phyloP scores from a whole-genome alignment of 2,888 invertebrate genomes.

The Adelphocoris suturalis region DNA sequence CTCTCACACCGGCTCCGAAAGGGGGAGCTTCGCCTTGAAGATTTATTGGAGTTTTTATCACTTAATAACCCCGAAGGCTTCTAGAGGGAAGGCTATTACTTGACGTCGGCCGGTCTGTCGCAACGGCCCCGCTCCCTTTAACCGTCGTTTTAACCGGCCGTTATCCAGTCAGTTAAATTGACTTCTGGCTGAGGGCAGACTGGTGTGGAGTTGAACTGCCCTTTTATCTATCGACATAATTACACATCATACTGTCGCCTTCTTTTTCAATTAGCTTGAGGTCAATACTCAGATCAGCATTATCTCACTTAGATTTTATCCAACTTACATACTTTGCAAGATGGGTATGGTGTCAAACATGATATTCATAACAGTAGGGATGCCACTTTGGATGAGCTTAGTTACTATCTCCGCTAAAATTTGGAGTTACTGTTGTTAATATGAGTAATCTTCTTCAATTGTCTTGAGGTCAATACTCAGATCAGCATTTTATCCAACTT shows the following conservation, averaged over 20 bases:
- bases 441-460: no score
- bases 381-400: no score
- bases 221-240: conserved; percentile 27
- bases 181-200: conserved; percentile 3
- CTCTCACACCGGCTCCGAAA: background rate
- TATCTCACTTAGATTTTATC: no score
- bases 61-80: conserved; percentile 71
- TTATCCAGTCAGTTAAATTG: conserved; percentile 13
- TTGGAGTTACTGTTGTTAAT: no score
- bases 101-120: conserved; percentile 47
- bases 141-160: conserved; percentile 25
- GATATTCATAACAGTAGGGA: no score
- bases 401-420: no score
- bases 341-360: no score
- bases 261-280: background rate
- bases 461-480: no score
- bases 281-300: no score
- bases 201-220: background rate
- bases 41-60: conserved; percentile 74
- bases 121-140: background rate
- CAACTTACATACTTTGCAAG: no score
- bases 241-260: background rate
- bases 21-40: conserved; percentile 55
- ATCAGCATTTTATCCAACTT: no score
- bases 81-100: conserved; percentile 53